Conservation (phyloP, 2,888 invertebrate species). For the Heliothis peltigera region DNA sequence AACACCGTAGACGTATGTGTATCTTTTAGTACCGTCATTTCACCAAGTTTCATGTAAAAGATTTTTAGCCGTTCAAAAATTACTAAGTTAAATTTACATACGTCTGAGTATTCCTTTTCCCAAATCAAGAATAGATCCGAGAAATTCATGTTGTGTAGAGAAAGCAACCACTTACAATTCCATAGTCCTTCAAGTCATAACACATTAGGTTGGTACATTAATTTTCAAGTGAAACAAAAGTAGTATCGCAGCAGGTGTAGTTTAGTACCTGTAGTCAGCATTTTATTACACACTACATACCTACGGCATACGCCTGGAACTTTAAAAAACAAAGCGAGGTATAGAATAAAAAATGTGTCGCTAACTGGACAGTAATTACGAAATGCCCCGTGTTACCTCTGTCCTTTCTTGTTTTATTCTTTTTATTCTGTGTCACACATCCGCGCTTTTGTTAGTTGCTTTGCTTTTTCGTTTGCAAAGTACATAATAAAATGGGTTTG, state of each 20-base stretch:
- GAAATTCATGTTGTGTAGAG: no score
- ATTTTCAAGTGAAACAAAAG: not conserved
- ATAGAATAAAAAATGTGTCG: slow-evolving; percentile 16
- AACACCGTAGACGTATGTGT: no score
- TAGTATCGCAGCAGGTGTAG: not conserved
- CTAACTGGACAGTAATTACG: slow-evolving; percentile 41
- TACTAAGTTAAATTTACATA: no score
- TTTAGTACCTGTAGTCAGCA: not conserved
- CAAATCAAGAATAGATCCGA: no score
- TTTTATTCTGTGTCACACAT: slow-evolving; percentile 7
- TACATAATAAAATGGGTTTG: slow-evolving; percentile 9
- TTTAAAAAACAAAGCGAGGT: not conserved
- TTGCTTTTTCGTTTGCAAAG: slow-evolving; percentile 8
- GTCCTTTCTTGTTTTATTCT: slow-evolving; percentile 14
- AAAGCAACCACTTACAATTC: no score
- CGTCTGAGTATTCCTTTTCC: no score
- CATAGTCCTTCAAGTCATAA: no score
- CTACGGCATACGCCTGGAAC: not conserved
- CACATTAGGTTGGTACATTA: no score
- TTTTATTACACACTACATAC: not conserved
- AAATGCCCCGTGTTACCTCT: slow-evolving; percentile 27
- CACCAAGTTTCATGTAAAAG: no score
- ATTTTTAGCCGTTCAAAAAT: no score
- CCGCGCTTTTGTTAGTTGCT: not conserved
- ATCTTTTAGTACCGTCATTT: no score